Conservation (phyloP, 2,113 vertebrate species). For the Colinus virginianus region DNA sequence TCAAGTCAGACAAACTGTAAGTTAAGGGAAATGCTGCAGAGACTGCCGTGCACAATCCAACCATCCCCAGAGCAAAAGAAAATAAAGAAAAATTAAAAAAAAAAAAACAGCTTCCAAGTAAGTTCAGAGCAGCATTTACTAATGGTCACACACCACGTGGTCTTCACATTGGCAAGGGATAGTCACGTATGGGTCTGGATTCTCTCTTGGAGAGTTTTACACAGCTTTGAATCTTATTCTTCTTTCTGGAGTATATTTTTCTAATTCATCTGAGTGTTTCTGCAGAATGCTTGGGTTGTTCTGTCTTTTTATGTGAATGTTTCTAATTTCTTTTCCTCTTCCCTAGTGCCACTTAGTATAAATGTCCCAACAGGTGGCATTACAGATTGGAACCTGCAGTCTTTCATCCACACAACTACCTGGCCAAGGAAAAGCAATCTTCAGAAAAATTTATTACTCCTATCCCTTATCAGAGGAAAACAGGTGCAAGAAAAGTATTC, state of each 20-base stretch:
- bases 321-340: background rate
- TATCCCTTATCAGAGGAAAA: conserved; percentile 13
- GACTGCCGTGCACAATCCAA: background rate
- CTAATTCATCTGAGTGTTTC: background rate
- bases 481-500: conserved; percentile 17
- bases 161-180: background rate
- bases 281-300: background rate
- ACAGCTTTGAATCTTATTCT: background rate
- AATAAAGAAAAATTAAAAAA: background rate
- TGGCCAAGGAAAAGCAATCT: background rate
- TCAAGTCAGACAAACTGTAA: background rate
- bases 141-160: background rate
- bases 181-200: background rate
- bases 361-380: background rate
- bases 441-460: conserved; percentile 22
- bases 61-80: background rate
- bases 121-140: background rate
- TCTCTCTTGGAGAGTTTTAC: background rate
- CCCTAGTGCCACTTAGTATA: background rate
- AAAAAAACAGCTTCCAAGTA: background rate
- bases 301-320: background rate
- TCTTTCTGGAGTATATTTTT: background rate
- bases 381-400: background rate
- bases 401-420: background rate
- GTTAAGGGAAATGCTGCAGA: background rate